Base-by-base conservation (phyloP, 2,113 vertebrate genomes). In the Neomonachus schauinslandi region DNA sequence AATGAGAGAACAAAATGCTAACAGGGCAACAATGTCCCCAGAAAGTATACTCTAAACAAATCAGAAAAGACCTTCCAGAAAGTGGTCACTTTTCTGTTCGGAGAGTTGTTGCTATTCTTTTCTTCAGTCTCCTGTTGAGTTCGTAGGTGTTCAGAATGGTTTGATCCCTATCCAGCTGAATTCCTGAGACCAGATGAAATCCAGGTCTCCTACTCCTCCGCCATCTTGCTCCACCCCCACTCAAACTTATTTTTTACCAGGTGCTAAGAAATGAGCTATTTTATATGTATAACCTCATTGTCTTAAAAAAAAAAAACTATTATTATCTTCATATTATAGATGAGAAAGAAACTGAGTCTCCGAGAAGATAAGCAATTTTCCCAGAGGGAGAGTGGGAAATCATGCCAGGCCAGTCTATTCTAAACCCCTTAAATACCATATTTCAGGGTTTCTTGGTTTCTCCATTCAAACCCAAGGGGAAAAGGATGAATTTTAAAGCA, bases 401-500 rank as follows among this genome's bases (percentile, higher is more conserved):
- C 33, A 79, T 82, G 19, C 39, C 71, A 87, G 84, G 24, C 15
- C 2, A 33, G 18, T 49, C 21, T 28, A 7, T 36, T 94, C 11
- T n/a, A 59, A 90, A 46, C 26, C 36, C 18, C 5, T 76, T 71
- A 31, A 81, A 33, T 46, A 26, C 18, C 4, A 3, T 79, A 36
- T 61, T 74, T 94, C 49, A 46, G 7, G 8, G 7, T 77, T 65
- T 28, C 39, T 77, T 63, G 5, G 5, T 84, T 86, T 88, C 21
- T 59, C 31, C 5, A 24, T 55, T 92, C 1, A 65, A 88, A 79
- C 85, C 51, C 13, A 42, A 95, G 14, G 85, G 14, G 33, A 55
- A 83, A 55, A 79, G 28, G 49, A 49, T 86, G 28, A 28, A 53
- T 82, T 96, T 97, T 81, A 86, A 76, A 94, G 72, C 63, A 69